Percentiles rank a stretch among this genome's conserved stretches.
Conservation (phyloP, 2,888 invertebrate species). For the Ormyrus pomaceus region DNA sequence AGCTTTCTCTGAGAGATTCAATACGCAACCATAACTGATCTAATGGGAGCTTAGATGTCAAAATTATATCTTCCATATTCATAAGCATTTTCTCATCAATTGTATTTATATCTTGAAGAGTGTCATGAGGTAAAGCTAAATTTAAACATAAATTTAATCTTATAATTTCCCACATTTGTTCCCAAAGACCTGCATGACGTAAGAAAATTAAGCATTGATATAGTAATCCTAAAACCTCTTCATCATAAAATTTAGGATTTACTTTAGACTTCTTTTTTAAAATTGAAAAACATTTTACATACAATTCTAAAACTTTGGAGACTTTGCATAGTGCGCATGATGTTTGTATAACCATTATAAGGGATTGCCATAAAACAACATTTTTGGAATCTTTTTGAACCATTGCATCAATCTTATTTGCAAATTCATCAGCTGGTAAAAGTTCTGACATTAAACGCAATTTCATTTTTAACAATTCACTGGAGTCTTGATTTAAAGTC, state of each 20-base stretch:
- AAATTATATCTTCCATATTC: slow-evolving; percentile 80
- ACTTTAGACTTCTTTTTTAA: slow-evolving; percentile 72
- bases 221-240: slow-evolving; percentile 72
- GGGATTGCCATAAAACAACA: slow-evolving; percentile 76
- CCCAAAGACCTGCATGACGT: slow-evolving; percentile 85
- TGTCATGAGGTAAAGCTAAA: slow-evolving; percentile 72
- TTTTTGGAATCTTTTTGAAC: slow-evolving; percentile 76
- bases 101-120: slow-evolving; percentile 63
- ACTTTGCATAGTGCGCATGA: slow-evolving; percentile 82
- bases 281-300: slow-evolving; percentile 76
- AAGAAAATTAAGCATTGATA: slow-evolving; percentile 79
- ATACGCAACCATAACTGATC: slow-evolving; percentile 86
- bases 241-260: slow-evolving; percentile 65
- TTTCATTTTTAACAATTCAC: slow-evolving; percentile 77
- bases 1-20: slow-evolving; percentile 84
- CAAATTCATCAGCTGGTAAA: slow-evolving; percentile 80
- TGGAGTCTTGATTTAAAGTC: slow-evolving; percentile 78
- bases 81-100: slow-evolving; percentile 77
- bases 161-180: slow-evolving; percentile 85
- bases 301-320: slow-evolving; percentile 79
- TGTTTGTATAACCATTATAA: slow-evolving; percentile 77
- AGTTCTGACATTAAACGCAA: slow-evolving; percentile 76
- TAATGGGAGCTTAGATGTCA: slow-evolving; percentile 82
- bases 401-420: slow-evolving; percentile 75
- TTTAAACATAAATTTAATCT: slow-evolving; percentile 83